Percentiles rank a stretch among this genome's conserved stretches.
These are phyloP conservation scores for Napeogenes inachia DNA, from an alignment of 2,888 invertebrate species.

Conservation along the genomic window DNA sequence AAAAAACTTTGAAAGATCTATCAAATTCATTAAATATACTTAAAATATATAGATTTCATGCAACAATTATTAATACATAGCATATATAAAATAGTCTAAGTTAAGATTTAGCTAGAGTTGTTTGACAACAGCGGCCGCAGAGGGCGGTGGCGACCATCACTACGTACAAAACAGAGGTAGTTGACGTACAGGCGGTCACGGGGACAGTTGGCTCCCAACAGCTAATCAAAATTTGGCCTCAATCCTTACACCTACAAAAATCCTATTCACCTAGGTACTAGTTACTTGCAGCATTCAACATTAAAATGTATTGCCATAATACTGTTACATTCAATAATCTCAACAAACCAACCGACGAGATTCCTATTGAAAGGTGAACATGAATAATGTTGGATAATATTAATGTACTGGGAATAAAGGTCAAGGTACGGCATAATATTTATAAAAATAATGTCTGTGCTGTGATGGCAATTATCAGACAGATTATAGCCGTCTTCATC, in stretches of 20 bases:
- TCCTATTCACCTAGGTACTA: background rate
- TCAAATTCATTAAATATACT: background rate
- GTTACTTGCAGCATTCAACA: background rate
- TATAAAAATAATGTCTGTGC: too few relatives aligned
- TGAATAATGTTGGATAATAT: too few relatives aligned
- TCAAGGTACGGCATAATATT: too few relatives aligned
- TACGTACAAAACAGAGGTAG: conserved; percentile 15
- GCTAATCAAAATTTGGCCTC: conserved; percentile 64
- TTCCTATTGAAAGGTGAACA: too few relatives aligned
- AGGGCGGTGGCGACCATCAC: background rate
- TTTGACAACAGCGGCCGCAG: too few relatives aligned
- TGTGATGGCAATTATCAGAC: too few relatives aligned
- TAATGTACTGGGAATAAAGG: too few relatives aligned
- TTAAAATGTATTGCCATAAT: background rate
- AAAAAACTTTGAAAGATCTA: background rate
- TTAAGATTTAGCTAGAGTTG: too few relatives aligned
- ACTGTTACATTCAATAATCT: too few relatives aligned
- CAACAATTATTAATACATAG: conserved; percentile 2
- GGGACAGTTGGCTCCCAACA: conserved; percentile 18
- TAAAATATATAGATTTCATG: conserved; percentile 1
- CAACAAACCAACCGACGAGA: too few relatives aligned
- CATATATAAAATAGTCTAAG: too few relatives aligned
- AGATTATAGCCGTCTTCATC: too few relatives aligned
- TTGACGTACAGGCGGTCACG: background rate
- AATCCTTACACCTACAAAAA: conserved; percentile 24